Evolutionary conservation across 2,113 vertebrate species (phyloP).

Genomic region (Zosterops borbonicus): DNA sequence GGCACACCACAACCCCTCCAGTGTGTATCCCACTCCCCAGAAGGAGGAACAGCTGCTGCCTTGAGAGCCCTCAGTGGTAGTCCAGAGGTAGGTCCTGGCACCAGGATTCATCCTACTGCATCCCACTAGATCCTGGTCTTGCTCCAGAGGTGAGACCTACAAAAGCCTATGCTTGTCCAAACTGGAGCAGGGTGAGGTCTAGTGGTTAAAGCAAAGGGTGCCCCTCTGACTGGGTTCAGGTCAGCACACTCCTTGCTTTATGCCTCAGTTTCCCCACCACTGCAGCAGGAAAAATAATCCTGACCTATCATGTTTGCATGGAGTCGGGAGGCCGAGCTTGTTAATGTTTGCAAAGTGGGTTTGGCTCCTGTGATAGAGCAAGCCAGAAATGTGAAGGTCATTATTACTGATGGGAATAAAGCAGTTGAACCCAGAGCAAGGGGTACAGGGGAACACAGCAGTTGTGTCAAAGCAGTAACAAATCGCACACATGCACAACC

Average conservation of each 20-base stretch:
- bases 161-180: background rate
- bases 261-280: conserved; percentile 39
- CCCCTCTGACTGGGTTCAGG: background rate
- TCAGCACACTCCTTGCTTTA: background rate
- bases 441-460: background rate
- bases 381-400: conserved; percentile 55
- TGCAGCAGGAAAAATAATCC: background rate
- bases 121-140: background rate
- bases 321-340: background rate
- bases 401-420: conserved; percentile 53
- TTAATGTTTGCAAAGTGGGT: conserved; percentile 47
- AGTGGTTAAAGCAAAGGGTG: background rate
- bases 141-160: background rate
- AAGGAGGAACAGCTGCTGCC: background rate
- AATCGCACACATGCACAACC: fast-evolving
- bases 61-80: background rate
- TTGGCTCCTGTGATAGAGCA: conserved; percentile 44
- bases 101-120: fast-evolving
- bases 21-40: fast-evolving
- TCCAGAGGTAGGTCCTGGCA: background rate
- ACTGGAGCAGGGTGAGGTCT: background rate
- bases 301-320: background rate
- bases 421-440: background rate
- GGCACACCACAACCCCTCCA: background rate
- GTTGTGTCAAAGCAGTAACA: background rate